phyloP scores from a whole-genome alignment of 1,140 invertebrate species.

The Ips typographus region DNA sequence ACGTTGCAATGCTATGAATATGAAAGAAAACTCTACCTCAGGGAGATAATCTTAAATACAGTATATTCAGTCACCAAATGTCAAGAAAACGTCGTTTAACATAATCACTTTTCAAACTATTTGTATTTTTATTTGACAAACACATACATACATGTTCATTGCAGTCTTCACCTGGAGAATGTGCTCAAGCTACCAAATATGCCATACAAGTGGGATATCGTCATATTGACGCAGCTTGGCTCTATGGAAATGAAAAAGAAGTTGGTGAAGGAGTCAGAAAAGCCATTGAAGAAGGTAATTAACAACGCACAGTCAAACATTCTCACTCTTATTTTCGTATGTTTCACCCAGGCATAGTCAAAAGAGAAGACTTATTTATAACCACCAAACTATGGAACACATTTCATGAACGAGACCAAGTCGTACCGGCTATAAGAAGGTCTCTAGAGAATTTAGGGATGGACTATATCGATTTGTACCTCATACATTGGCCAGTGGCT shows the following conservation, averaged over 20 bases:
- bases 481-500: slow-evolving; percentile 77
- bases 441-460: slow-evolving; percentile 66
- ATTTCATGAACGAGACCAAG: slow-evolving; percentile 64
- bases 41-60: too few relatives aligned
- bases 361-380: slow-evolving; percentile 62
- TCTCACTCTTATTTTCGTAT: not conserved
- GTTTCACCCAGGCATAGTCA: slow-evolving; percentile 53
- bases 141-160: slow-evolving; percentile 20
- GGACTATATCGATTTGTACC: slow-evolving; percentile 74
- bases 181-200: slow-evolving; percentile 71
- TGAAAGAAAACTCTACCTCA: too few relatives aligned
- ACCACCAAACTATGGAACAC: slow-evolving; percentile 62
- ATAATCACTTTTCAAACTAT: too few relatives aligned
- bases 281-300: slow-evolving; percentile 60
- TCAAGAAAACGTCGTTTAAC: too few relatives aligned
- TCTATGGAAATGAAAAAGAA: slow-evolving; percentile 74
- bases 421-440: slow-evolving; percentile 55
- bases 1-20: too few relatives aligned
- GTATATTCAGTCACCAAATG: too few relatives aligned
- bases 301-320: not conserved
- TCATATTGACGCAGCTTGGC: slow-evolving; percentile 73
- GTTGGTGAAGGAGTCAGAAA: slow-evolving; percentile 69
- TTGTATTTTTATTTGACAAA: too few relatives aligned
- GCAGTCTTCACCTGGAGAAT: slow-evolving; percentile 71
- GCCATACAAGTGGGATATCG: slow-evolving; percentile 74